These are phyloP conservation scores for Asobara japonica DNA, from an alignment of 1,140 invertebrate species.

Conservation along the genomic window DNA sequence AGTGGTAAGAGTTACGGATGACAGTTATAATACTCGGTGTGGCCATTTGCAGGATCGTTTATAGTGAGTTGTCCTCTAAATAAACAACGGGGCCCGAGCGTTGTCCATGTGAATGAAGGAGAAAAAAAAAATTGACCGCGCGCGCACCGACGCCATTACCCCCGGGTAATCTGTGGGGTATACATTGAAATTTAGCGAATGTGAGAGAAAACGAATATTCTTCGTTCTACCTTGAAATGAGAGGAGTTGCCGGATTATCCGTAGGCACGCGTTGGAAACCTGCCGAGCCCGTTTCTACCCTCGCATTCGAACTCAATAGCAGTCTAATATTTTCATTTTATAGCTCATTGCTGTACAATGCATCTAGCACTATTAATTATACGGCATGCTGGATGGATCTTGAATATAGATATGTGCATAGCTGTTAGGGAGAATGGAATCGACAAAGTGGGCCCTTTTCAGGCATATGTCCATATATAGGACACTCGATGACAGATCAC, in stretches of 20 bases:
- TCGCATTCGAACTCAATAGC: slow-evolving; percentile 3
- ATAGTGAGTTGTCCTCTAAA: slow-evolving; percentile 32
- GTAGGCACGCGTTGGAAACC: slow-evolving; percentile 4
- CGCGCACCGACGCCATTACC: not conserved
- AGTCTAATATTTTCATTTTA: slow-evolving; percentile 7
- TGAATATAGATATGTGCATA: not conserved
- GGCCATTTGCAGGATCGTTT: slow-evolving; percentile 42
- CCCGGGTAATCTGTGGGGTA: not conserved
- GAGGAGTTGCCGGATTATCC: slow-evolving; percentile 16
- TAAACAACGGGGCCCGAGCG: slow-evolving; percentile 37
- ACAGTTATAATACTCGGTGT: slow-evolving; percentile 40
- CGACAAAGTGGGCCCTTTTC: too few relatives aligned
- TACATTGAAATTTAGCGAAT: not conserved
- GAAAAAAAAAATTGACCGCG: not conserved
- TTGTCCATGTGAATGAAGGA: not conserved
- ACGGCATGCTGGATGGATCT: not conserved
- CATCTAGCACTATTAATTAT: not conserved
- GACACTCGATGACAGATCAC: too few relatives aligned
- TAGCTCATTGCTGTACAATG: not conserved
- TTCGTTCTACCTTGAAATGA: slow-evolving; percentile 6
- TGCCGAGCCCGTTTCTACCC: not conserved
- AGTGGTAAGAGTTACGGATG: slow-evolving; percentile 25
- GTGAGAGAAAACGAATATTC: not conserved
- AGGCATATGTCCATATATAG: too few relatives aligned
- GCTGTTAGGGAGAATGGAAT: not conserved